Percentiles rank a stretch among this genome's conserved stretches.
Conservation (phyloP, 2,113 vertebrate species). For the Phylloscopus trochiloides region DNA sequence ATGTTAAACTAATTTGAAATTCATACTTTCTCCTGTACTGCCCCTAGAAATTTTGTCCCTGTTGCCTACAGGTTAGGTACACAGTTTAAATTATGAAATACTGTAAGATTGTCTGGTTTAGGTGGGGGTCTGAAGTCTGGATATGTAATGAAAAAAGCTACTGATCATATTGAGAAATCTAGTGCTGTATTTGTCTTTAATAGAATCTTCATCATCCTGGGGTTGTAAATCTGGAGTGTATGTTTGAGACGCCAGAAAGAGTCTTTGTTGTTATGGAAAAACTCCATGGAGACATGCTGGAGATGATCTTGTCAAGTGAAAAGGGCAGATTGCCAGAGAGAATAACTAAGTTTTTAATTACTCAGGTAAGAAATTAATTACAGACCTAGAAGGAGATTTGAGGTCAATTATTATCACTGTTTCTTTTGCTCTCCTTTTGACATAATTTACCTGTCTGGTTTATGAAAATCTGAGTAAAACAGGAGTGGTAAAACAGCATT, state of each 20-base stretch:
- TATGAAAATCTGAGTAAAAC: not conserved
- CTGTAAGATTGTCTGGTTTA: not conserved
- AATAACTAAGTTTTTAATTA: slow-evolving; percentile 96
- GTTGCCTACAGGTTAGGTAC: not conserved
- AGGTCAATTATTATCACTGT: slow-evolving; percentile 33
- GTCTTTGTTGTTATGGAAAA: slow-evolving; percentile 99
- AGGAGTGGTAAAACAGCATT: not conserved
- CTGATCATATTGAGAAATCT: slow-evolving; percentile 36
- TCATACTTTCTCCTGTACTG: not conserved
- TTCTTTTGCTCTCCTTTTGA: not conserved
- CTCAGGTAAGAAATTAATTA: slow-evolving; percentile 84
- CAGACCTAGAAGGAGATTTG: slow-evolving; percentile 3
- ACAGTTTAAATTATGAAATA: not conserved
- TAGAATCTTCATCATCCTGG: slow-evolving; percentile 95
- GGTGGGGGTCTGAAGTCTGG: not conserved
- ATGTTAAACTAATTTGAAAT: not conserved
- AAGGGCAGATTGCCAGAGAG: slow-evolving; percentile 94
- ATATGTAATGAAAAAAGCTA: slow-evolving; percentile 25
- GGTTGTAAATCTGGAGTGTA: slow-evolving; percentile 97
- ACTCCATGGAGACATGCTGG: slow-evolving; percentile 98
- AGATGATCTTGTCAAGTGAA: slow-evolving; percentile 99
- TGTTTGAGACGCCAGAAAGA: slow-evolving; percentile 96
- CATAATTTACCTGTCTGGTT: not conserved
- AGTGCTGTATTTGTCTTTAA: slow-evolving; percentile 69
- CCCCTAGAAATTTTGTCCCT: not conserved